A percentile compares a stretch with the other conserved stretches of the same genome.
phyloP scores from a whole-genome alignment of 1,140 invertebrate species.

The Hesperophylax magnus region DNA sequence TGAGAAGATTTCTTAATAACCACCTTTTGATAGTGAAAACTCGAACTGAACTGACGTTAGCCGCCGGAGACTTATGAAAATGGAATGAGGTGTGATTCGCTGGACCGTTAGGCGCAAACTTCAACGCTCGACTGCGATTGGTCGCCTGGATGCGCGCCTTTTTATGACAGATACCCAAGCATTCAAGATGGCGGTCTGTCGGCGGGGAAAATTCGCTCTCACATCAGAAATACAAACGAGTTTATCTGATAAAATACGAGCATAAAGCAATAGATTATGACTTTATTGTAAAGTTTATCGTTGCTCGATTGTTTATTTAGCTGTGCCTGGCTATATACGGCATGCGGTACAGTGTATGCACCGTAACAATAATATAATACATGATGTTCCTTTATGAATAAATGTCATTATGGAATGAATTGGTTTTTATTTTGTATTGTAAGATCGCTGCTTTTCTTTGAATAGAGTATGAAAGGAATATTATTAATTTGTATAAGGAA shows the following conservation, averaged over 20 bases:
- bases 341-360: conserved; percentile 7
- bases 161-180: not conserved
- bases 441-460: not conserved
- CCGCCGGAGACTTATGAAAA: not conserved
- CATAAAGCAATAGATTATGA: no score
- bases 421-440: not conserved
- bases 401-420: not conserved
- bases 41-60: conserved; percentile 19
- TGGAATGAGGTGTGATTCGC: not conserved
- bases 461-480: no score
- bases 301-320: not conserved
- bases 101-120: not conserved
- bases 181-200: not conserved
- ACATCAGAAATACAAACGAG: no score
- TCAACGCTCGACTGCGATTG: conserved; percentile 21
- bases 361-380: not conserved
- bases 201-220: not conserved
- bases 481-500: no score
- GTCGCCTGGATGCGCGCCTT: not conserved
- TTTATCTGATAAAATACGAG: no score
- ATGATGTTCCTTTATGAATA: conserved; percentile 2
- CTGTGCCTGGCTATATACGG: not conserved
- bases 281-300: not conserved
- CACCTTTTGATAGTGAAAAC: conserved; percentile 6
- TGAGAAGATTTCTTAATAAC: not conserved